phyloP scores from a whole-genome alignment of 2,797 vertebrate species.

The Botia kubotai region DNA sequence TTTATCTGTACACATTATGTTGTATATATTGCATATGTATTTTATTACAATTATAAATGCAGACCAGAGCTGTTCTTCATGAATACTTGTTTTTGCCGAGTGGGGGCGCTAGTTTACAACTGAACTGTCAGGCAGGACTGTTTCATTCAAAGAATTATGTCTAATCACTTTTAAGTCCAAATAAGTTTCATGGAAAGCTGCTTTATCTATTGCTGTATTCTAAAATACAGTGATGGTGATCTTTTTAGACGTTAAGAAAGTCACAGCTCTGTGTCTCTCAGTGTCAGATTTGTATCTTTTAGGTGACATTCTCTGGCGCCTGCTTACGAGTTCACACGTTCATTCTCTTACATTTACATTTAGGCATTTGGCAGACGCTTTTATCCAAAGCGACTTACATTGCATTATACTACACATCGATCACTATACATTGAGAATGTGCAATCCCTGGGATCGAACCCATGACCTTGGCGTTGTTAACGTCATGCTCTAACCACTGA shows the following conservation, averaged over 20 bases:
- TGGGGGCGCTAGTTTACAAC: conserved; percentile 46
- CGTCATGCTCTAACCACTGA: too few relatives aligned
- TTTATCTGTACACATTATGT: background rate
- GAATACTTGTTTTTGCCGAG: background rate
- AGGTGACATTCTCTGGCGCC: background rate
- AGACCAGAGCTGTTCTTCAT: background rate
- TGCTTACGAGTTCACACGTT: conserved; percentile 44
- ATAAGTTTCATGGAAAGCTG: background rate
- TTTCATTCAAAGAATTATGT: background rate
- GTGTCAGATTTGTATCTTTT: background rate
- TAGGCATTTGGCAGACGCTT: too few relatives aligned
- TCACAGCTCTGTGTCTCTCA: too few relatives aligned
- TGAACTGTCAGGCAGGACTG: background rate
- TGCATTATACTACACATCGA: too few relatives aligned
- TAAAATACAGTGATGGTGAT: too few relatives aligned
- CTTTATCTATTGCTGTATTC: background rate
- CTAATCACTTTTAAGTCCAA: background rate
- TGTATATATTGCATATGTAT: background rate
- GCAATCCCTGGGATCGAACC: too few relatives aligned
- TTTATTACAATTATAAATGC: background rate
- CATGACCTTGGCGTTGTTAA: too few relatives aligned
- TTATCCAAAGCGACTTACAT: too few relatives aligned
- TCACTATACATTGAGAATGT: too few relatives aligned
- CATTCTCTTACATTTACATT: too few relatives aligned
- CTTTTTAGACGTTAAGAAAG: background rate